Conservation (phyloP, 2,888 invertebrate species). For the Tetranychus piercei region DNA sequence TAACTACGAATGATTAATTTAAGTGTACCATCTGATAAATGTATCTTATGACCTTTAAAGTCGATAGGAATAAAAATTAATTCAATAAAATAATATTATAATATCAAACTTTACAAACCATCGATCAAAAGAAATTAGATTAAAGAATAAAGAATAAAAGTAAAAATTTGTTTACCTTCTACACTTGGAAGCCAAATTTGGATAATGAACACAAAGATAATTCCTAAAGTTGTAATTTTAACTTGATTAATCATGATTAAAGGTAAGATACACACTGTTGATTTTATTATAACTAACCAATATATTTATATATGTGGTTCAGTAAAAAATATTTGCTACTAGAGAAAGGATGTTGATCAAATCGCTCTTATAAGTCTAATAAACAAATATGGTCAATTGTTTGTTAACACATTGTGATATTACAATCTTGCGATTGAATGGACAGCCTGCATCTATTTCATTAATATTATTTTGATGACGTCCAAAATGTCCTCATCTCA, state of each 20-base stretch:
- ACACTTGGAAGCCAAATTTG: not conserved
- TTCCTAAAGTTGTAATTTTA: not conserved
- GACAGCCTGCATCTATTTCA: not conserved
- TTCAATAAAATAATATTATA: too few relatives aligned
- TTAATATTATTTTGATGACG: not conserved
- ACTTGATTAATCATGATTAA: not conserved
- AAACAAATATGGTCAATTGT: too few relatives aligned
- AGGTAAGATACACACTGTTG: not conserved
- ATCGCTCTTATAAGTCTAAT: too few relatives aligned
- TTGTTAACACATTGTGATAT: too few relatives aligned
- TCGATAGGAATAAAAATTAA: too few relatives aligned
- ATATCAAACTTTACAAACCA: not conserved
- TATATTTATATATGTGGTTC: too few relatives aligned
- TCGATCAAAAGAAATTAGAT: not conserved
- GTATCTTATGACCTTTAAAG: not conserved
- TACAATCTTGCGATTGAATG: not conserved
- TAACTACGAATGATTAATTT: conserved; percentile 21
- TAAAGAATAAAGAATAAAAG: conserved; percentile 1
- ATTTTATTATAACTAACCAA: too few relatives aligned
- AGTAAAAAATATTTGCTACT: too few relatives aligned
- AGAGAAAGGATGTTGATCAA: too few relatives aligned
- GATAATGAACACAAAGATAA: not conserved
- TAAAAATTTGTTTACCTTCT: not conserved
- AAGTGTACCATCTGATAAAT: conserved; percentile 28
- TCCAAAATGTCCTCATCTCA: not conserved